Conservation (phyloP, 1,140 invertebrate genomes). For the Orchestia grillus region DNA sequence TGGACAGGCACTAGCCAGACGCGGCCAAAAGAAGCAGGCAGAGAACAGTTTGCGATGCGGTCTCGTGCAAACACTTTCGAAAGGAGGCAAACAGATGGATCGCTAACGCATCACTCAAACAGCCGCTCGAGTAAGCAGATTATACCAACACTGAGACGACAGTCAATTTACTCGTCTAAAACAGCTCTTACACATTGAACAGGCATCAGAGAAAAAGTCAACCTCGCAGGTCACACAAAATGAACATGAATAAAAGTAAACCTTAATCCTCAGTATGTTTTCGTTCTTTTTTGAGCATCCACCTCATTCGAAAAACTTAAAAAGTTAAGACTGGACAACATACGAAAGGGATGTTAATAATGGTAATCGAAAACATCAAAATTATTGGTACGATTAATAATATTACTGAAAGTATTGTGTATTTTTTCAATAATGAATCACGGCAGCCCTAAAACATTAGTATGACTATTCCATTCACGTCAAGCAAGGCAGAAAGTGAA, state of each 20-base stretch:
- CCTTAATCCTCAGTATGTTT: background rate
- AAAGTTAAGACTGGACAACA: too few species aligned
- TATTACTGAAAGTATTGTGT: too few species aligned
- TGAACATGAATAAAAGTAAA: background rate
- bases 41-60: conserved; percentile 31
- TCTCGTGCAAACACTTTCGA: conserved; percentile 19
- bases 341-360: too few species aligned
- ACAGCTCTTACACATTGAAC: background rate
- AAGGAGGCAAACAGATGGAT: conserved; percentile 38
- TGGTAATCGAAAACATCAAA: too few species aligned
- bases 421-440: too few species aligned
- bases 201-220: background rate
- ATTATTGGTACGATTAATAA: too few species aligned
- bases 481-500: too few species aligned
- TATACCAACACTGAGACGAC: conserved; percentile 20
- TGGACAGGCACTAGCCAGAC: background rate
- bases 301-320: background rate
- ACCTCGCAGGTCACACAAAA: background rate
- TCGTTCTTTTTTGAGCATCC: background rate
- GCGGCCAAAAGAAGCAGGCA: conserved; percentile 1
- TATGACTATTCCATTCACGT: too few species aligned
- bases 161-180: conserved; percentile 14
- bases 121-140: conserved; percentile 42
- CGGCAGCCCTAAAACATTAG: too few species aligned
- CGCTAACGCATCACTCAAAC: conserved; percentile 47